A percentile compares a stretch with the other conserved stretches of the same genome.
Conservation (phyloP, 2,113 vertebrate genomes). For the Ctenomys sociabilis region DNA sequence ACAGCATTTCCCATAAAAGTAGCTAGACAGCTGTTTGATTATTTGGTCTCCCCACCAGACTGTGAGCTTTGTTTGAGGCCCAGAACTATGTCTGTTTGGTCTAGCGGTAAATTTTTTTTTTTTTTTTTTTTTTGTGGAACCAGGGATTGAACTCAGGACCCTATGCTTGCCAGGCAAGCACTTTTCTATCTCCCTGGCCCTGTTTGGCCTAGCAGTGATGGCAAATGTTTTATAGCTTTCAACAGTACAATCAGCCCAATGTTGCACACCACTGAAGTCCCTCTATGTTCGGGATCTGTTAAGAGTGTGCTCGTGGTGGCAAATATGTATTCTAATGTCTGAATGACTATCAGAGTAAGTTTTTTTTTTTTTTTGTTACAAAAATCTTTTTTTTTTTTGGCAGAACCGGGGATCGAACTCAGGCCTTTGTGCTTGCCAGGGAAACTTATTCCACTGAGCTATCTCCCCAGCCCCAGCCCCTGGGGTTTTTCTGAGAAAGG, state of each 20-base stretch:
- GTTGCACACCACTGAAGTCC: not conserved
- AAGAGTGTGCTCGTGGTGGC: not conserved
- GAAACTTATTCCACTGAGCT: too few relatives aligned
- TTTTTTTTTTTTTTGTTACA: not conserved
- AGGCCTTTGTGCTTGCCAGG: too few relatives aligned
- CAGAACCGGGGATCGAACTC: too few relatives aligned
- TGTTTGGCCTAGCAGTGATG: not conserved
- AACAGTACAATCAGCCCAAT: not conserved
- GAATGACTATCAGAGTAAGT: not conserved
- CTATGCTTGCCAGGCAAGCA: too few relatives aligned
- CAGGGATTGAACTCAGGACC: too few relatives aligned
- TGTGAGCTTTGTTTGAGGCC: not conserved
- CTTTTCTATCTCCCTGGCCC: too few relatives aligned
- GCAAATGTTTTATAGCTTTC: not conserved
- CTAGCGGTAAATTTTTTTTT: too few relatives aligned
- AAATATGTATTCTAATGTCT: not conserved
- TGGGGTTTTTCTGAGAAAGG: not conserved
- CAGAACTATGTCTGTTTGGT: not conserved
- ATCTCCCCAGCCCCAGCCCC: too few relatives aligned
- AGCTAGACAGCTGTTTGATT: not conserved
- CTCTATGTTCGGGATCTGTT: not conserved
- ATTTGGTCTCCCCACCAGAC: not conserved
- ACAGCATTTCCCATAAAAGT: not conserved
- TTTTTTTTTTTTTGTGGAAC: too few relatives aligned
- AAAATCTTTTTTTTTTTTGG: not conserved